A percentile compares a stretch with the other conserved stretches of the same genome.
phyloP scores from a whole-genome alignment of 2,113 vertebrate genomes.

The Ammodytes dubius region DNA sequence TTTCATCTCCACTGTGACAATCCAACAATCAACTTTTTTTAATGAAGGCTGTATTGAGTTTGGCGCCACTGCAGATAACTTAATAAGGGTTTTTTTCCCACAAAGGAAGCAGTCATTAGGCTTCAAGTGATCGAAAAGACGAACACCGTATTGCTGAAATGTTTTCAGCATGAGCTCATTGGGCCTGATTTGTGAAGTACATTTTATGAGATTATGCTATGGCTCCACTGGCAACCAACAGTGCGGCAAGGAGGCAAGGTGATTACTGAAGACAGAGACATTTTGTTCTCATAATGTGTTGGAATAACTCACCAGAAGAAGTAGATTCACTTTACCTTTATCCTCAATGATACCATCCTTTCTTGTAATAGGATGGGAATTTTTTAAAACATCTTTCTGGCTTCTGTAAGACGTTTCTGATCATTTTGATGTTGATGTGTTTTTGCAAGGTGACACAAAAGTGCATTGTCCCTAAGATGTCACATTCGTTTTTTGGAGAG shows the following conservation, averaged over 20 bases:
- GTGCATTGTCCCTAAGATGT: conserved; percentile 10
- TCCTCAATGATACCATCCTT: background rate
- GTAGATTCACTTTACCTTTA: conserved; percentile 8
- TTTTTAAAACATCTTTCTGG: conserved; percentile 3
- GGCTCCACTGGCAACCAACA: conserved; percentile 40
- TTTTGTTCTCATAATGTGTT: conserved; percentile 29
- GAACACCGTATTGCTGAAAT: conserved; percentile 55
- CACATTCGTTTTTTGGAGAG: background rate
- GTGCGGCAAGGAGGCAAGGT: background rate
- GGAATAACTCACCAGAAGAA: too few species aligned
- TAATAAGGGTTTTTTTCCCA: conserved; percentile 59
- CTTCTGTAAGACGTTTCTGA: background rate
- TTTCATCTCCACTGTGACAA: conserved; percentile 57
- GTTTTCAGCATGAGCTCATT: conserved; percentile 63
- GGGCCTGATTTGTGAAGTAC: conserved; percentile 67
- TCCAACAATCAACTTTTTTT: conserved; percentile 55
- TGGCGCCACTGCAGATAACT: conserved; percentile 59
- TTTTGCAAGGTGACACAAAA: conserved; percentile 8
- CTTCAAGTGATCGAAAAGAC: conserved; percentile 54
- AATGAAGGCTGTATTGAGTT: conserved; percentile 66
- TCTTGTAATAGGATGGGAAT: background rate
- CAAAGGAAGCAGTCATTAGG: conserved; percentile 59
- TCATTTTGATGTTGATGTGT: conserved; percentile 4
- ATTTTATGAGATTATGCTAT: conserved; percentile 60
- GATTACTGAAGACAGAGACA: conserved; percentile 4